Base-by-base conservation (phyloP, 2,888 invertebrate genomes). In the Pachymerium ferrugineum region DNA sequence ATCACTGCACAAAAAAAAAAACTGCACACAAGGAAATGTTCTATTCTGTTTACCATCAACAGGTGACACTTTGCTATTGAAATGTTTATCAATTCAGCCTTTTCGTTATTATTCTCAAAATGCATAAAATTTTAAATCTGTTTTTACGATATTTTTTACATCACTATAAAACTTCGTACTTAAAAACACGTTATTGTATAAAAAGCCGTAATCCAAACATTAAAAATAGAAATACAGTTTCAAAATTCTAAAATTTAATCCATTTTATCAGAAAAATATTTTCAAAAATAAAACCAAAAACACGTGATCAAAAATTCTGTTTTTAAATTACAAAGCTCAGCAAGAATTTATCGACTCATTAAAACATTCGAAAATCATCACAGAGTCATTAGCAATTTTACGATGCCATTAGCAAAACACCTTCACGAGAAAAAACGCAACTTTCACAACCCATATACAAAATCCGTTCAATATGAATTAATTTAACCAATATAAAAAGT, bases 321-420 rank as follows among this genome's bases (percentile, higher is more conserved):
- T n/a, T n/a, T n/a, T 25, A 54, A 54, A 22, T 14, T 54, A 3
- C 54, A 19, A 62, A 62, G 25, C 62, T 28, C 62, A 62, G 3
- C 62, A 28, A 10, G 1, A 28, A 10, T 62, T 62, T 62, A 62
- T 62, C 28, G 25, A 28, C 22, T 62, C 28, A 25, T 22, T 19
- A 54, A n/a, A 14, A 5, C 22, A 62, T n/a, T 62, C n/a, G 10
- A 1, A 28, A 62, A 62, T 62, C 62, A 62, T 62, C 28, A 62
- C 10, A 4, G 28, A 62, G 62, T 62, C 62, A 62, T 62, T 62
- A 62, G n/a, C n/a, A 62, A 62, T 62, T 62, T 62, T 22, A 62
- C 28, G 10, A 28, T 28, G 25, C 1, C 28, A 8, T 22, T n/a
- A n/a, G n/a, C n/a, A n/a, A n/a, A 22, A 25, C 25, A 10, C 10